Evolutionary conservation across 2,888 invertebrate species (phyloP).

Genomic region (Bombylius discolor): DNA sequence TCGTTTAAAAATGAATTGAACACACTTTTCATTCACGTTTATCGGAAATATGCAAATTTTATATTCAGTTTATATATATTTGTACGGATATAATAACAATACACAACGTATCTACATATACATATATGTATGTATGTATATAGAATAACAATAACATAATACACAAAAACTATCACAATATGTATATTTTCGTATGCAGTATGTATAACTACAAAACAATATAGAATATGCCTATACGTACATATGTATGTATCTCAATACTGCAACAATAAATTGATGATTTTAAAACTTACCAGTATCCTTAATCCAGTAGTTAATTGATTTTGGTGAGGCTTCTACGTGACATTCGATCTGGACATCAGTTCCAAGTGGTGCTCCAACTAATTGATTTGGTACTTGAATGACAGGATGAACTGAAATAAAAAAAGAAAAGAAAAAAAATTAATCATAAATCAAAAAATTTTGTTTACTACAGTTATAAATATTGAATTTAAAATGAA

Average conservation of each 20-base stretch:
- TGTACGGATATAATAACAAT: too few relatives aligned
- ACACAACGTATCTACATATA: too few relatives aligned
- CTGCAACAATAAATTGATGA: constrained; percentile 10
- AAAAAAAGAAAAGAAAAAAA: neutral
- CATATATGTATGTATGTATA: too few relatives aligned
- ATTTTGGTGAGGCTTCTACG: constrained; percentile 80
- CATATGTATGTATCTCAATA: constrained; percentile 2
- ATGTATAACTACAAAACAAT: neutral
- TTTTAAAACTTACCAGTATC: constrained; percentile 56
- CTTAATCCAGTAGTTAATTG: constrained; percentile 83
- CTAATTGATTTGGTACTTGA: constrained; percentile 83
- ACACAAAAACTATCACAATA: too few relatives aligned
- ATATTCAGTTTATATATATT: too few relatives aligned
- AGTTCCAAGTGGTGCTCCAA: constrained; percentile 74
- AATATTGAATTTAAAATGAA: too few relatives aligned
- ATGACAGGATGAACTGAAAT: constrained; percentile 76
- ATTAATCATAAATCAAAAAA: constrained; percentile 22
- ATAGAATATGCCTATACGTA: neutral
- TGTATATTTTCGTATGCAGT: neutral
- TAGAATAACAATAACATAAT: too few relatives aligned
- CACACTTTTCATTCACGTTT: too few relatives aligned
- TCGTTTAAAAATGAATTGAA: too few relatives aligned
- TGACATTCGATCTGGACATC: constrained; percentile 80
- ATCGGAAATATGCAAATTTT: too few relatives aligned
- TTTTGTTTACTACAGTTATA: too few relatives aligned